Percentiles rank a stretch among this genome's conserved stretches.
Evolutionary conservation across 1,140 invertebrate genomes (phyloP).

Genomic region (Drosophila suzukii): DNA sequence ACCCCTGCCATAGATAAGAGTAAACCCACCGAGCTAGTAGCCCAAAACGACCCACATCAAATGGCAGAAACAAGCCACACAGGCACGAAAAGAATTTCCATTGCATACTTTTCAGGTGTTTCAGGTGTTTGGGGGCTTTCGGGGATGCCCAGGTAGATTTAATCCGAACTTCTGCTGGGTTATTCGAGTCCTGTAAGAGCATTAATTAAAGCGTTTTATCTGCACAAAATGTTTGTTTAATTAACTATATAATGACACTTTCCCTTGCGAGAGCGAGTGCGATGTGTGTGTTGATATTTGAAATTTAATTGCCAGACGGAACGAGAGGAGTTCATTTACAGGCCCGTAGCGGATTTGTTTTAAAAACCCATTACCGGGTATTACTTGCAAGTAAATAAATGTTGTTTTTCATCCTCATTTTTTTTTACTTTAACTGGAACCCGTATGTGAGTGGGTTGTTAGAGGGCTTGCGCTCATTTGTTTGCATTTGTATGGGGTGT

Average conservation of each 20-base stretch:
- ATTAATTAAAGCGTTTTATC: conserved; percentile 78
- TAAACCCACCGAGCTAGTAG: neutral
- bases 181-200: conserved; percentile 41
- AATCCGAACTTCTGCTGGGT: conserved; percentile 40
- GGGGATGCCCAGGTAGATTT: conserved; percentile 10
- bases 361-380: conserved; percentile 81
- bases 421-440: neutral
- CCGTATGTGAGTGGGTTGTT: conserved; percentile 15
- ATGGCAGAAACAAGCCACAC: neutral
- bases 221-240: conserved; percentile 77
- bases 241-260: conserved; percentile 74
- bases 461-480: conserved; percentile 62
- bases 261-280: neutral
- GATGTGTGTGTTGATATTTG: conserved; percentile 61
- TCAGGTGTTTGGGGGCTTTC: conserved; percentile 44
- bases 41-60: conserved; percentile 20
- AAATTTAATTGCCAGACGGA: conserved; percentile 71
- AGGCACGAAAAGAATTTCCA: conserved; percentile 37
- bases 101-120: conserved; percentile 71
- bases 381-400: conserved; percentile 82
- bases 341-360: conserved; percentile 78
- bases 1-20: neutral
- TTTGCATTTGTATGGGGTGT: conserved; percentile 79
- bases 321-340: conserved; percentile 47
- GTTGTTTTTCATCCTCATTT: conserved; percentile 29